Percentiles rank a stretch among this genome's conserved stretches.
Evolutionary conservation across 2,888 invertebrate genomes (phyloP).

Genomic region (Fragum sueziense): DNA sequence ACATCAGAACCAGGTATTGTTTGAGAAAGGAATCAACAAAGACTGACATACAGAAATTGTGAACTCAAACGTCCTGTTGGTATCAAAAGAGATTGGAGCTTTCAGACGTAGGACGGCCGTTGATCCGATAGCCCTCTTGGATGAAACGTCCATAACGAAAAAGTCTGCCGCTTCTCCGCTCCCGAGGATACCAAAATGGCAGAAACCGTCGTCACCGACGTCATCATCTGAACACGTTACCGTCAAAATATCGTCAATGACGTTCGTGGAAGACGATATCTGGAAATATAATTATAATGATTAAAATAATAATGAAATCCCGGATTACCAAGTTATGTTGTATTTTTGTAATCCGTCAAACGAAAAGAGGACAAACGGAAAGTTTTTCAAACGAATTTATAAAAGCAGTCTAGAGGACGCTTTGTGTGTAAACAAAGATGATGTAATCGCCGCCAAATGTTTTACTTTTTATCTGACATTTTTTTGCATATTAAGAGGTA

Average conservation of each 20-base stretch:
- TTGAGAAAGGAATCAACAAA: too few relatives aligned
- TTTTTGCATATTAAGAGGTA: too few relatives aligned
- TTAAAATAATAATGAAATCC: too few relatives aligned
- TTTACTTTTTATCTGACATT: too few relatives aligned
- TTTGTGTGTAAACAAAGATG: too few relatives aligned
- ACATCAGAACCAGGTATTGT: not conserved
- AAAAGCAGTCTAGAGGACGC: too few relatives aligned
- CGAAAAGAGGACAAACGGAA: too few relatives aligned
- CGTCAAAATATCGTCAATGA: not conserved
- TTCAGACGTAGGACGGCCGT: not conserved
- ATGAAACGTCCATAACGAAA: not conserved
- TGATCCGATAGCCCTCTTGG: not conserved
- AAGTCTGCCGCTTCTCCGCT: not conserved
- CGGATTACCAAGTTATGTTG: too few relatives aligned
- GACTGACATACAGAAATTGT: not conserved
- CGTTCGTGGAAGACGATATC: not conserved
- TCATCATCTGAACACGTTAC: not conserved
- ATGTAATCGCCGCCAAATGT: too few relatives aligned
- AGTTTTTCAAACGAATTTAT: too few relatives aligned
- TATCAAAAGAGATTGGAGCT: not conserved
- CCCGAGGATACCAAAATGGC: not conserved
- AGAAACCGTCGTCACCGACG: not conserved
- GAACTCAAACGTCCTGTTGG: not conserved
- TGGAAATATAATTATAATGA: too few relatives aligned
- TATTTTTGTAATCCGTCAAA: too few relatives aligned